These are phyloP conservation scores for Mobula hypostoma DNA, from an alignment of 2,113 vertebrate species.

Conservation along the genomic window DNA sequence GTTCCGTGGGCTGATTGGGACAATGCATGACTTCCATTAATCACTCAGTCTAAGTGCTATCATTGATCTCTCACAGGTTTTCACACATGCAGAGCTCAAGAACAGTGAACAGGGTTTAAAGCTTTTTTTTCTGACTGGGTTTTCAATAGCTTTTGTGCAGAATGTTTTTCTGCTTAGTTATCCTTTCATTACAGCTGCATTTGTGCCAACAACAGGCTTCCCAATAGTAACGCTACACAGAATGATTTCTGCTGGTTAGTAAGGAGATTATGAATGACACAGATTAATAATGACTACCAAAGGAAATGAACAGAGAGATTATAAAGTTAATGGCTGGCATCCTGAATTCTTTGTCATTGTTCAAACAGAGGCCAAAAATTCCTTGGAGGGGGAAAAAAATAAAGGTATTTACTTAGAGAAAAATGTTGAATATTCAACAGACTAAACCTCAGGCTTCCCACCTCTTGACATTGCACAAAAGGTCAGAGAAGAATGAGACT, in stretches of 20 bases:
- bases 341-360: not conserved
- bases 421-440: not conserved
- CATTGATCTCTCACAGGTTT: not conserved
- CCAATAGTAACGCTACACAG: not conserved
- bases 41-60: not conserved
- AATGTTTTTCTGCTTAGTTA: not conserved
- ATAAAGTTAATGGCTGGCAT: not conserved
- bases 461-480: too few relatives aligned
- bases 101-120: not conserved
- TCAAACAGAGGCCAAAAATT: not conserved
- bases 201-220: not conserved
- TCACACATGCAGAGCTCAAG: not conserved
- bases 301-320: not conserved
- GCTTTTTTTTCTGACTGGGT: not conserved
- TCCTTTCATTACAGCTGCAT: not conserved
- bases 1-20: not conserved
- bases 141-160: not conserved
- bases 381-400: not conserved
- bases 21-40: not conserved
- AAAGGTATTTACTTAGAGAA: not conserved
- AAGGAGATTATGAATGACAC: not conserved
- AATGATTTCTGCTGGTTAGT: not conserved
- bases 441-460: too few relatives aligned
- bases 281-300: not conserved
- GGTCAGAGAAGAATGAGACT: too few relatives aligned